Percentiles rank a stretch among this genome's conserved stretches.
Conservation (phyloP, 2,797 vertebrate genomes). For the Xenops minutus region DNA sequence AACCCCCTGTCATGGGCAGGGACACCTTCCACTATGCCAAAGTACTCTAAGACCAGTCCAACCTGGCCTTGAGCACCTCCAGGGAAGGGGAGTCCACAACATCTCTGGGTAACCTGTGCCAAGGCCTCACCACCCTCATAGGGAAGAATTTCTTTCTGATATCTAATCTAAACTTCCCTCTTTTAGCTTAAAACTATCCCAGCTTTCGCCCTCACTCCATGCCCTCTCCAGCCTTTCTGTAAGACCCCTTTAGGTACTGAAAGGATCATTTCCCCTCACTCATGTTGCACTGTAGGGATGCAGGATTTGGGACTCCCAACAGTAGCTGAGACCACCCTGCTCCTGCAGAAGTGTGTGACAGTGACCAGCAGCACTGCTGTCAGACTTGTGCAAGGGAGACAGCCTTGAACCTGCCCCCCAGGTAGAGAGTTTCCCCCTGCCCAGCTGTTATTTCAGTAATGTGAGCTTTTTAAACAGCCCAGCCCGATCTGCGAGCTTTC, state of each 20-base stretch:
- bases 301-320: background rate
- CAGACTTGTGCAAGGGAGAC: rapidly evolving
- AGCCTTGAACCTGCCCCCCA: background rate
- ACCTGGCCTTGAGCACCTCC: background rate
- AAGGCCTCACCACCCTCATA: background rate
- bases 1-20: rapidly evolving
- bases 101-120: background rate
- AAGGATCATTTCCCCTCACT: rapidly evolving
- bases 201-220: background rate
- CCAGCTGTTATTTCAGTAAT: background rate
- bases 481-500: constrained; percentile 60
- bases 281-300: rapidly evolving
- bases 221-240: background rate
- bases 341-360: background rate
- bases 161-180: background rate
- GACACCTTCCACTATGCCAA: background rate
- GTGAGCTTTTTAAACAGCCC: background rate
- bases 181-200: background rate
- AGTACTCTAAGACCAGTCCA: background rate
- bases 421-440: background rate
- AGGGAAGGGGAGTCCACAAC: rapidly evolving
- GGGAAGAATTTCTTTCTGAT: background rate
- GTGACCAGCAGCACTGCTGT: background rate
- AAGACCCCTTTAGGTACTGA: background rate
- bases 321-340: rapidly evolving